phyloP scores from a whole-genome alignment of 2,888 invertebrate genomes.

The Synergus laeviventris region DNA sequence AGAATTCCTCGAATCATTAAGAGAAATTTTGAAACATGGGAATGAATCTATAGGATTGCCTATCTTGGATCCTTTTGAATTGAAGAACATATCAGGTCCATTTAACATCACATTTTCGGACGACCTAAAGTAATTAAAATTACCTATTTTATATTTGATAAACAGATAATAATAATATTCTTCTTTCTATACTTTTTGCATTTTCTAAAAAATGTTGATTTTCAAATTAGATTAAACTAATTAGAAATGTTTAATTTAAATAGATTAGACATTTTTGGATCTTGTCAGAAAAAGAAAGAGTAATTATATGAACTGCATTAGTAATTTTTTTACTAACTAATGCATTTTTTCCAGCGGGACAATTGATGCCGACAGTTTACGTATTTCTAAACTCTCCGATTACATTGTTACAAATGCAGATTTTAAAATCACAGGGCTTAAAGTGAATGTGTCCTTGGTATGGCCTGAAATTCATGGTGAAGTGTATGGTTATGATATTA shows the following conservation, averaged over 20 bases:
- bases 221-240: too few species aligned
- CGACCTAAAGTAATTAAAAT: background rate
- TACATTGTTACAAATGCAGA: slow-evolving; percentile 18
- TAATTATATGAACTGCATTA: background rate
- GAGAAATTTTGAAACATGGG: slow-evolving; percentile 36
- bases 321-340: background rate
- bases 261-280: too few species aligned
- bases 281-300: too few species aligned
- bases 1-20: slow-evolving; percentile 30
- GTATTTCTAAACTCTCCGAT: slow-evolving; percentile 39
- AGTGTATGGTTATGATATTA: background rate
- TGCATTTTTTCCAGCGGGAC: slow-evolving; percentile 24
- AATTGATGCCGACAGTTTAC: background rate
- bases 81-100: background rate
- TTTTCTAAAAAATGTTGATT: too few species aligned
- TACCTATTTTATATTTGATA: slow-evolving; percentile 23
- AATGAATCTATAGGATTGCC: slow-evolving; percentile 36
- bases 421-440: background rate
- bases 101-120: background rate
- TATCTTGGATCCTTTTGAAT: slow-evolving; percentile 36
- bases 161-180: background rate
- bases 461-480: slow-evolving; percentile 30
- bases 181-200: too few species aligned
- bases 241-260: too few species aligned
- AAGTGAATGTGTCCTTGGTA: slow-evolving; percentile 6